A percentile compares a stretch with the other conserved stretches of the same genome.
These are phyloP conservation scores for Larimichthys polyactis DNA, from an alignment of 2,113 vertebrate genomes.

Conservation along the genomic window DNA sequence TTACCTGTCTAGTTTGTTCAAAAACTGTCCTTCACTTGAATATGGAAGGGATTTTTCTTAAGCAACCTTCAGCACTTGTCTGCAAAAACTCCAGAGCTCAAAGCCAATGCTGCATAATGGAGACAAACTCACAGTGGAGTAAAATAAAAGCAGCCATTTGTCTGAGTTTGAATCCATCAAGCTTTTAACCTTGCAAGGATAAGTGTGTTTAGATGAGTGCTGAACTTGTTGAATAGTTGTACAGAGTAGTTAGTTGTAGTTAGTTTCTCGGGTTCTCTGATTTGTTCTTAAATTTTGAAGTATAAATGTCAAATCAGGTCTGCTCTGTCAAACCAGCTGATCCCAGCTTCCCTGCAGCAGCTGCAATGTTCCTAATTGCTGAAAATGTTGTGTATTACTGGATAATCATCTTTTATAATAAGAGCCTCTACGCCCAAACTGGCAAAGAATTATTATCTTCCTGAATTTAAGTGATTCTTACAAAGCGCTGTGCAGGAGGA, in stretches of 20 bases:
- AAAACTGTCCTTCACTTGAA: slow-evolving; percentile 50
- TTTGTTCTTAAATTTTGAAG: slow-evolving; percentile 51
- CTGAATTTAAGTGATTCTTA: slow-evolving; percentile 56
- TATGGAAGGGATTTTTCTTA: slow-evolving; percentile 40
- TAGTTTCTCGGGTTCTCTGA: slow-evolving; percentile 33
- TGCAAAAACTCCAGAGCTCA: slow-evolving; percentile 26
- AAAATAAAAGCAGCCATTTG: slow-evolving; percentile 58
- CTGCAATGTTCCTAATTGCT: slow-evolving; percentile 36
- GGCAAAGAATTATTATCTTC: slow-evolving; percentile 37
- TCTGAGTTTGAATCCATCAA: slow-evolving; percentile 54
- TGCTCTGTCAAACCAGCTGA: slow-evolving; percentile 21
- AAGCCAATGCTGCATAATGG: slow-evolving; percentile 42
- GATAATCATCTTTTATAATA: slow-evolving; percentile 48
- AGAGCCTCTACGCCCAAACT: slow-evolving; percentile 34
- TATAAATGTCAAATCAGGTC: neutral
- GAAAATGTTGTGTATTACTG: slow-evolving; percentile 56
- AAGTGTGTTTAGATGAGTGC: slow-evolving; percentile 44
- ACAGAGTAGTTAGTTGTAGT: slow-evolving; percentile 46
- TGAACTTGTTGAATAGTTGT: slow-evolving; percentile 36
- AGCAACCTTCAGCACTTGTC: slow-evolving; percentile 54
- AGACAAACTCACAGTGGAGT: slow-evolving; percentile 36
- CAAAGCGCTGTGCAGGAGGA: slow-evolving; percentile 32
- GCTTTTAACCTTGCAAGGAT: slow-evolving; percentile 58
- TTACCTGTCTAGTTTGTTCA: slow-evolving; percentile 51
- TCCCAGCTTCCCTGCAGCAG: slow-evolving; percentile 17